A percentile compares a stretch with the other conserved stretches of the same genome.
Conservation (phyloP, 2,888 invertebrate species). For the Andrena chrysosceles region DNA sequence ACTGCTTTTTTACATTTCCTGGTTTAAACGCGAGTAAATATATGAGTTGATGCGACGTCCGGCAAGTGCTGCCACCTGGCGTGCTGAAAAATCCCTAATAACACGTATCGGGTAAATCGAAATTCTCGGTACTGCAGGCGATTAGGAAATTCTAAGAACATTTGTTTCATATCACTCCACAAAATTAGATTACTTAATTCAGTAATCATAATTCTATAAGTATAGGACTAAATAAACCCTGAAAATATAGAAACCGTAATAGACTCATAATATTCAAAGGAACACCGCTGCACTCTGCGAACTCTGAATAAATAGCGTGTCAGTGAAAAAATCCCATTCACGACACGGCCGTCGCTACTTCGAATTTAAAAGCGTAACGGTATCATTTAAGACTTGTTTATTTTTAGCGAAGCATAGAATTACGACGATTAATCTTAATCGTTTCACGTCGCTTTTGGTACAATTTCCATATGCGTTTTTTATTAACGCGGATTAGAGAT, state of each 20-base stretch:
- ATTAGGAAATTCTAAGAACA: not conserved
- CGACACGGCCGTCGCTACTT: not conserved
- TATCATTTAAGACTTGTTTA: slow-evolving; percentile 5
- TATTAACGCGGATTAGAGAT: slow-evolving; percentile 11
- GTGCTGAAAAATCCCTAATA: not conserved
- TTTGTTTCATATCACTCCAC: not conserved
- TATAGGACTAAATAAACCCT: not conserved
- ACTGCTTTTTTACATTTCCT: not conserved
- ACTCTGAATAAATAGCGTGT: not conserved
- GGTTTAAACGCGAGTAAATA: not conserved
- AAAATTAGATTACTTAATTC: too few relatives aligned
- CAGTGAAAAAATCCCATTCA: not conserved
- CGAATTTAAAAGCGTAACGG: not conserved
- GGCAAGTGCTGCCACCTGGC: slow-evolving; percentile 47
- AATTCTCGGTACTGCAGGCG: not conserved
- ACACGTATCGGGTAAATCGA: not conserved
- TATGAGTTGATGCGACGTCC: not conserved
- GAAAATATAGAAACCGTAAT: not conserved
- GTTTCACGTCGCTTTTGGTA: not conserved
- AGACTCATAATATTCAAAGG: not conserved
- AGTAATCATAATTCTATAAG: not conserved
- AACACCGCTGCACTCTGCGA: too few relatives aligned
- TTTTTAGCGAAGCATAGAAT: slow-evolving; percentile 23
- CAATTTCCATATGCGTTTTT: not conserved
- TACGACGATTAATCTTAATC: slow-evolving; percentile 8